phyloP scores from a whole-genome alignment of 2,113 vertebrate species.

The Alligator mississippiensis region DNA sequence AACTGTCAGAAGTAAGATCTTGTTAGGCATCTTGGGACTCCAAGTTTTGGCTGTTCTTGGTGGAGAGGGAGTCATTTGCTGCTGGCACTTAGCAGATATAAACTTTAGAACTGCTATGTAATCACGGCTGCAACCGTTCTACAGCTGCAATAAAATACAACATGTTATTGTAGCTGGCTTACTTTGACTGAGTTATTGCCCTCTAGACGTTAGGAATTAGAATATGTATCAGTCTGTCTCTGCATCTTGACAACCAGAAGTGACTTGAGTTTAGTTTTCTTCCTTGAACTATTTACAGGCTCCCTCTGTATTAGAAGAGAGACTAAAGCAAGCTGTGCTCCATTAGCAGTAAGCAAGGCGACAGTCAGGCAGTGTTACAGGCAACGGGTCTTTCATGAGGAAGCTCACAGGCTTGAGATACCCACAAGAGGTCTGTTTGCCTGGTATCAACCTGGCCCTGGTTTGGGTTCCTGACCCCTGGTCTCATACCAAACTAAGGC shows the following conservation, averaged over 20 bases:
- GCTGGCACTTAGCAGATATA: slow-evolving; percentile 59
- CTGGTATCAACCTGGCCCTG: no score
- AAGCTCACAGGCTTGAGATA: no score
- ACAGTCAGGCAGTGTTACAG: no score
- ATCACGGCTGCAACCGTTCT: slow-evolving; percentile 24
- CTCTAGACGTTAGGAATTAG: slow-evolving; percentile 47
- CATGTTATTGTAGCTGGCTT: slow-evolving; percentile 56
- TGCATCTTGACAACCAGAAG: slow-evolving; percentile 21
- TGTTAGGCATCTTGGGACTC: not conserved
- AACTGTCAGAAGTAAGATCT: not conserved
- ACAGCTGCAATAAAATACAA: slow-evolving; percentile 43
- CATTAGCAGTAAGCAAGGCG: no score
- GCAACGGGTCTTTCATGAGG: no score
- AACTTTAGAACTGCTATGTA: slow-evolving; percentile 24
- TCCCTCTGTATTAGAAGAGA: no score
- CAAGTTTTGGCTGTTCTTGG: slow-evolving; percentile 23
- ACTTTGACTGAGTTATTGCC: slow-evolving; percentile 31
- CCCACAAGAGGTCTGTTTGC: no score
- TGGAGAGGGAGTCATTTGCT: not conserved
- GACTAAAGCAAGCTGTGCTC: no score
- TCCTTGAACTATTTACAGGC: not conserved
- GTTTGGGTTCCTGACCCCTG: no score
- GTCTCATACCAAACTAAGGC: no score
- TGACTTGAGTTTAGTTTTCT: slow-evolving; percentile 7
- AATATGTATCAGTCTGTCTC: slow-evolving; percentile 48